phyloP scores from a whole-genome alignment of 1,140 invertebrate species.

The Medauroidea extradentata region DNA sequence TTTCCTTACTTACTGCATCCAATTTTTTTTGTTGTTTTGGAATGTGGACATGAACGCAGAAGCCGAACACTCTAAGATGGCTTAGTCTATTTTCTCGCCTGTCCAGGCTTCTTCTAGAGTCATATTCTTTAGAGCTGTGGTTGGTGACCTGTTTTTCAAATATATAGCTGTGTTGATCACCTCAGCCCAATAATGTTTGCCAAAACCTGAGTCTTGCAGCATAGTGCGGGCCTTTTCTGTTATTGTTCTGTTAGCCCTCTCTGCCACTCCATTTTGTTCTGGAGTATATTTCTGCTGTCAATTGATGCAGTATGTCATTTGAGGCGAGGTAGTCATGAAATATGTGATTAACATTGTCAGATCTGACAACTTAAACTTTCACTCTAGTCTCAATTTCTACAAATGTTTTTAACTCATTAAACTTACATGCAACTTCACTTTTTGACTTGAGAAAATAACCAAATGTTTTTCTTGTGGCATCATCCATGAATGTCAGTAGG shows the following conservation, averaged over 20 bases:
- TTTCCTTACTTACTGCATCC: slow-evolving; percentile 19
- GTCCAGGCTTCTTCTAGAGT: background rate
- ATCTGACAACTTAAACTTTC: background rate
- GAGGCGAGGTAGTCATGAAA: slow-evolving; percentile 7
- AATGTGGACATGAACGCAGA: slow-evolving; percentile 25
- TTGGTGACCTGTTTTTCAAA: background rate
- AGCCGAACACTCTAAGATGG: slow-evolving; percentile 24
- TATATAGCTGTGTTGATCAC: slow-evolving; percentile 5
- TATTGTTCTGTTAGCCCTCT: slow-evolving; percentile 16
- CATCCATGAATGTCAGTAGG: slow-evolving; percentile 39
- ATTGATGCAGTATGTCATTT: background rate
- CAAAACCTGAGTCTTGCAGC: slow-evolving; percentile 17
- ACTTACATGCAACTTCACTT: background rate
- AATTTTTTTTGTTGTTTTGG: slow-evolving; percentile 25
- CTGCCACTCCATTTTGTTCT: slow-evolving; percentile 17
- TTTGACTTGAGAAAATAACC: slow-evolving; percentile 17
- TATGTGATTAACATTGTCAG: background rate
- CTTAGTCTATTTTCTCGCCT: background rate
- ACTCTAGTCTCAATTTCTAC: background rate
- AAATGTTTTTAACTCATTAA: background rate
- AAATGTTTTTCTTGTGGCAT: slow-evolving; percentile 24
- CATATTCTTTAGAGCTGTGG: background rate
- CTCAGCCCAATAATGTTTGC: slow-evolving; percentile 2
- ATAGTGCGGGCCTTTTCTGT: background rate
- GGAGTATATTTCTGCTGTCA: background rate